Percentiles rank a stretch among this genome's conserved stretches.
These are phyloP conservation scores for Camelus bactrianus DNA, from an alignment of 2,113 vertebrate genomes.

Conservation along the genomic window DNA sequence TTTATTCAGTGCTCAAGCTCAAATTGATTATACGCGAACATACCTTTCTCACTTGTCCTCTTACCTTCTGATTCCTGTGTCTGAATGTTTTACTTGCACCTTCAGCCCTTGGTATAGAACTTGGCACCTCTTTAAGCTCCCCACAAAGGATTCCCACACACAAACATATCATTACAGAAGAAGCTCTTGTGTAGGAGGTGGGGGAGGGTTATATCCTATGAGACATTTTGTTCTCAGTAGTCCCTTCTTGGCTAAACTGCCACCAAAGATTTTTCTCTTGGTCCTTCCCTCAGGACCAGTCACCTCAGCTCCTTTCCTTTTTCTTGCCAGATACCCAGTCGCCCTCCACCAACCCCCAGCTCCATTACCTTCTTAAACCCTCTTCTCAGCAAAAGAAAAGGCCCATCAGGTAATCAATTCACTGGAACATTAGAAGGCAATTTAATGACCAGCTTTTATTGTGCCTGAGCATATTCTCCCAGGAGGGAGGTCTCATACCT, in stretches of 20 bases:
- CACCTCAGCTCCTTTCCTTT: not conserved
- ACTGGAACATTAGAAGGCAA: not conserved
- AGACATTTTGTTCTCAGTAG: slow-evolving; percentile 4
- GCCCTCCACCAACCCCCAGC: no score
- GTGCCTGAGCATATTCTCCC: not conserved
- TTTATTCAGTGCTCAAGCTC: not conserved
- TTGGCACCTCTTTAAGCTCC: not conserved
- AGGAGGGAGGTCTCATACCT: not conserved
- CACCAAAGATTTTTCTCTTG: not conserved
- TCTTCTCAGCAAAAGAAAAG: not conserved
- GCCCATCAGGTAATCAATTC: not conserved
- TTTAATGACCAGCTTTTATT: not conserved
- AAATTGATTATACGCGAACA: not conserved
- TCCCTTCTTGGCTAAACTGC: not conserved
- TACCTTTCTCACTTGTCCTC: not conserved
- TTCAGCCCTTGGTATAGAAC: not conserved
- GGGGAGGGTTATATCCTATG: not conserved
- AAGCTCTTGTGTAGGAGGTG: not conserved
- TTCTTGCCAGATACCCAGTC: not conserved
- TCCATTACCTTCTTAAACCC: not conserved
- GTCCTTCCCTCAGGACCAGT: not conserved
- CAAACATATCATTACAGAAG: not conserved
- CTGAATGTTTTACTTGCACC: not conserved
- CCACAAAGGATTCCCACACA: not conserved
- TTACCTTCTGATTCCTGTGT: slow-evolving; percentile 16